These are phyloP conservation scores for Platyscapa corneri DNA, from an alignment of 1,140 invertebrate species.

Conservation along the genomic window DNA sequence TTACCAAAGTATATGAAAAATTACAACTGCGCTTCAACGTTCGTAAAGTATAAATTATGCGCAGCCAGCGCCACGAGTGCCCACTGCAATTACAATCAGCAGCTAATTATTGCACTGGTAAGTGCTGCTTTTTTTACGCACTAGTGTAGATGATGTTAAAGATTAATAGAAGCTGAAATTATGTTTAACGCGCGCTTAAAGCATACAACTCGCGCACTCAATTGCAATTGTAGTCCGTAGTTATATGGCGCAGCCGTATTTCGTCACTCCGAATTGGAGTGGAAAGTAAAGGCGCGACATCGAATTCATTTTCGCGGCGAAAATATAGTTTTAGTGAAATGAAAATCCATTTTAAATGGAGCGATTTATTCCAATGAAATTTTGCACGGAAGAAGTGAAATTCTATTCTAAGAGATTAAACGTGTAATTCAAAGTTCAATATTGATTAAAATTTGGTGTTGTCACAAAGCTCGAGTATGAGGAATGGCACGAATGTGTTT, in stretches of 20 bases:
- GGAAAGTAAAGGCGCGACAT: not conserved
- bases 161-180: not conserved
- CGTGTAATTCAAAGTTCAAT: conserved; percentile 19
- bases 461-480: conserved; percentile 4
- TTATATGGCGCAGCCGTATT: no score
- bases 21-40: not conserved
- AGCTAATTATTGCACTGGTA: not conserved
- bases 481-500: not conserved
- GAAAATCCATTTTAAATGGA: conserved; percentile 7
- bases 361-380: conserved; percentile 16
- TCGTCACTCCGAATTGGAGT: not conserved
- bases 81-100: not conserved
- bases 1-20: not conserved
- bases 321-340: not conserved
- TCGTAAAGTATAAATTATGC: not conserved
- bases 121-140: not conserved
- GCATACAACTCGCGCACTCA: no score
- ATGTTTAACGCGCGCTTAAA: not conserved
- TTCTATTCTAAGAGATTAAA: conserved; percentile 8
- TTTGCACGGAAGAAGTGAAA: conserved; percentile 13
- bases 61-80: not conserved
- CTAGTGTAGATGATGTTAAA: not conserved
- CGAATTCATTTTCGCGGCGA: not conserved
- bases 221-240: no score
- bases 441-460: conserved; percentile 13